Conservation (phyloP, 2,797 vertebrate genomes). For the Sebastes itinus region DNA sequence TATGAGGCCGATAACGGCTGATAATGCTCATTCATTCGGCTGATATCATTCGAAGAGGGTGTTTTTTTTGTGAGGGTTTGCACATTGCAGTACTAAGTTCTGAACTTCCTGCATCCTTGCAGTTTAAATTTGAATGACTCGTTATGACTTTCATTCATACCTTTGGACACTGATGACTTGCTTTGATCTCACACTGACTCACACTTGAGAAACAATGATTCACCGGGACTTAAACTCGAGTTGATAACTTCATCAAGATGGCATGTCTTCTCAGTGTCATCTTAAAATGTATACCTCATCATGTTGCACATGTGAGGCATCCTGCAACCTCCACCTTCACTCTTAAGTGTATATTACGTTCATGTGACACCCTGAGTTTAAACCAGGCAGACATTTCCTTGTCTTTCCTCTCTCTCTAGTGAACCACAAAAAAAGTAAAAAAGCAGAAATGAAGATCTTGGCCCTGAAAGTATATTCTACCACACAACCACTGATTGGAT, state of each 20-base stretch:
- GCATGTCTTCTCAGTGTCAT: not conserved
- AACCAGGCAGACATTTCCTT: not conserved
- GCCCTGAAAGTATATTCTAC: not conserved
- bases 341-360: not conserved
- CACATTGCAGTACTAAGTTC: not conserved
- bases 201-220: conserved; percentile 10
- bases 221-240: not conserved
- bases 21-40: too few relatives aligned
- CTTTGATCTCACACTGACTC: not conserved
- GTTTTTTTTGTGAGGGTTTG: not conserved
- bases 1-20: accelerated
- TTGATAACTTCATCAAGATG: not conserved
- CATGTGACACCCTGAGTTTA: not conserved
- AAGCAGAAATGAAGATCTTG: not conserved
- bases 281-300: not conserved
- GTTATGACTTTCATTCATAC: not conserved
- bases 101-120: not conserved
- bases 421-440: not conserved
- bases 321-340: not conserved
- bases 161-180: not conserved
- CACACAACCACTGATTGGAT: not conserved
- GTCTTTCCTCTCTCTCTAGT: not conserved
- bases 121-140: not conserved
- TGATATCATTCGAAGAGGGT: too few relatives aligned
- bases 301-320: not conserved